Percentiles rank a stretch among this genome's conserved stretches.
phyloP scores from a whole-genome alignment of 2,113 vertebrate species.

The Ifrita kowaldi region DNA sequence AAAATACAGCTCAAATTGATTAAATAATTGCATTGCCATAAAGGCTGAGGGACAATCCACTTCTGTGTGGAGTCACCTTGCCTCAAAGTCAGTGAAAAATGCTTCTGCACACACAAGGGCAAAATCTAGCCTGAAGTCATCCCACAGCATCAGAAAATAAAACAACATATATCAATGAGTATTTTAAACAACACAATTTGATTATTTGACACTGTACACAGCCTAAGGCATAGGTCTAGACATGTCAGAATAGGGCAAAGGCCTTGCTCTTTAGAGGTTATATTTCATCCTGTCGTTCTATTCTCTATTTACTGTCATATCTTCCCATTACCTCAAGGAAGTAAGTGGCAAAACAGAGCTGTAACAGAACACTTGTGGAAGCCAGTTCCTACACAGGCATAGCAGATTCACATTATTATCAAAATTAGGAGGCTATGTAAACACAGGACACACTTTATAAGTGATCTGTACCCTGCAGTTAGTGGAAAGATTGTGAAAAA shows the following conservation, averaged over 20 bases:
- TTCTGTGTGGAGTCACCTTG: slow-evolving; percentile 26
- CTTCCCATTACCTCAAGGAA: background rate
- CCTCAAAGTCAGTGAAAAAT: slow-evolving; percentile 16
- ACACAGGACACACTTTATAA: background rate
- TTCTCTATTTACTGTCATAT: background rate
- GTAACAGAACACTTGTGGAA: background rate
- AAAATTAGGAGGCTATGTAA: background rate
- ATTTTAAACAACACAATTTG: slow-evolving; percentile 16
- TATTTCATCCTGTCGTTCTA: background rate
- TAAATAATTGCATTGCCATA: slow-evolving; percentile 39
- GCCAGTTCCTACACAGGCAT: background rate
- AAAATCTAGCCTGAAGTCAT: slow-evolving; percentile 32
- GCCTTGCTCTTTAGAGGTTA: background rate
- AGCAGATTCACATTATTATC: background rate
- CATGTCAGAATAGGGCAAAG: background rate
- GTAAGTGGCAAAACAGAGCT: background rate
- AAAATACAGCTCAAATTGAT: slow-evolving; percentile 32
- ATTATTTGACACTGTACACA: background rate
- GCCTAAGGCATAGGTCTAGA: background rate
- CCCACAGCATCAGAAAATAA: slow-evolving; percentile 22
- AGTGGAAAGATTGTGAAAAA: background rate
- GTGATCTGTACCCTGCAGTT: background rate
- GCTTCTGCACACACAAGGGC: background rate
- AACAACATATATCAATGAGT: slow-evolving; percentile 8
- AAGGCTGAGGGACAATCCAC: background rate